A percentile compares a stretch with the other conserved stretches of the same genome.
phyloP scores from a whole-genome alignment of 2,113 vertebrate genomes.

The Nannobrachium achirus region DNA sequence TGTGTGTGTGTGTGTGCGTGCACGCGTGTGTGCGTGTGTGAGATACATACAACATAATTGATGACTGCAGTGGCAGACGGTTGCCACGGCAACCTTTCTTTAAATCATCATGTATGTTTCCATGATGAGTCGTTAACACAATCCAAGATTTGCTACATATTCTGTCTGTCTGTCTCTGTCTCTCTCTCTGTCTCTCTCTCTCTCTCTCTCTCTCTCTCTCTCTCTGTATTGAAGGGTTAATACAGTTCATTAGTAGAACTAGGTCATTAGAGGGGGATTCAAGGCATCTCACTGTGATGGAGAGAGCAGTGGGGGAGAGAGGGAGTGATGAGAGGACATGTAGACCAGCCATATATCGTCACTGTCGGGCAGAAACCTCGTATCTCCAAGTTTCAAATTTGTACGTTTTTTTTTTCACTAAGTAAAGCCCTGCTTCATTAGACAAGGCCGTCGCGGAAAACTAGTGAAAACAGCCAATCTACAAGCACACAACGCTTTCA shows the following conservation, averaged over 20 bases:
- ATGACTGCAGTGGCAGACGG: constrained; percentile 80
- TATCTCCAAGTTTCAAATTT: too few species aligned
- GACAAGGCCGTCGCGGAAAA: too few species aligned
- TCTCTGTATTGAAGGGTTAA: constrained; percentile 97
- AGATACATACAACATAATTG: too few species aligned
- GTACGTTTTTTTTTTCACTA: too few species aligned
- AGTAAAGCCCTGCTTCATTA: too few species aligned
- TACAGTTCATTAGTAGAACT: constrained; percentile 99
- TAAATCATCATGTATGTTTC: constrained; percentile 80
- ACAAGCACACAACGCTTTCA: too few species aligned
- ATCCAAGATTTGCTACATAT: constrained; percentile 40
- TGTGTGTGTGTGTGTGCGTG: too few species aligned
- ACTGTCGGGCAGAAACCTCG: too few species aligned
- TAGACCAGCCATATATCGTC: too few species aligned
- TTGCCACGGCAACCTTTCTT: constrained; percentile 93
- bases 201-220: background rate
- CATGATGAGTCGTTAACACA: constrained; percentile 93
- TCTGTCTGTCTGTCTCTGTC: background rate
- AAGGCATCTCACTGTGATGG: constrained; percentile 89
- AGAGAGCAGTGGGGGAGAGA: constrained; percentile 89
- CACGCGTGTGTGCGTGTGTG: constrained; percentile 19
- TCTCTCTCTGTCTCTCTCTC: background rate
- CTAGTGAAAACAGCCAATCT: too few species aligned
- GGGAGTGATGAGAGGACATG: constrained; percentile 73
- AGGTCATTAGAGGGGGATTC: constrained; percentile 99